A percentile compares a stretch with the other conserved stretches of the same genome.
Conservation (phyloP, 2,797 vertebrate species). For the Lates japonicus region DNA sequence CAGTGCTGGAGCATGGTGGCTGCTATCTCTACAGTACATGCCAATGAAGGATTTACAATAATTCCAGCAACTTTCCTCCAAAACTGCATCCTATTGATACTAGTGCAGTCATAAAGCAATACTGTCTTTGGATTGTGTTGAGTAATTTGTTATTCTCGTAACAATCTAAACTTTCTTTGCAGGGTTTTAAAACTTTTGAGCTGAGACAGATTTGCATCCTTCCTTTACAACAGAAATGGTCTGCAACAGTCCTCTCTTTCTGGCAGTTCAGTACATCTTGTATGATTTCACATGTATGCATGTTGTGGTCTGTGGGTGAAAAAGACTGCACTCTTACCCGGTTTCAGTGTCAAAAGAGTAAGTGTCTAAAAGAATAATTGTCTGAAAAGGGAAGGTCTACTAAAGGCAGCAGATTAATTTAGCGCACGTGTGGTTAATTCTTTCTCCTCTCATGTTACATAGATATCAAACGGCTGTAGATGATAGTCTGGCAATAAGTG, state of each 20-base stretch:
- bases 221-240: neutral
- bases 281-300: neutral
- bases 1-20: neutral
- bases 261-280: neutral
- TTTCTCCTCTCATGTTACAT: neutral
- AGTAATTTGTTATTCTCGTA: neutral
- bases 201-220: neutral
- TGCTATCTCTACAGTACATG: neutral
- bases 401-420: neutral
- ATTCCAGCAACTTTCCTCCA: neutral
- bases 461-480: neutral
- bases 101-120: neutral
- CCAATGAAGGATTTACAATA: neutral
- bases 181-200: neutral
- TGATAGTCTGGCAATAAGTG: neutral
- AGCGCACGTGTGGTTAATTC: neutral
- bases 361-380: too few species aligned
- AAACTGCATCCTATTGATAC: neutral
- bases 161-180: neutral
- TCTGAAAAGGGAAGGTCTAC: neutral
- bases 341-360: neutral
- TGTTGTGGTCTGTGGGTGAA: neutral
- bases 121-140: neutral
- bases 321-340: neutral
- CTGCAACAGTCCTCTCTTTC: neutral